Conservation (phyloP, 2,797 vertebrate genomes). For the Psittacula derbiana region DNA sequence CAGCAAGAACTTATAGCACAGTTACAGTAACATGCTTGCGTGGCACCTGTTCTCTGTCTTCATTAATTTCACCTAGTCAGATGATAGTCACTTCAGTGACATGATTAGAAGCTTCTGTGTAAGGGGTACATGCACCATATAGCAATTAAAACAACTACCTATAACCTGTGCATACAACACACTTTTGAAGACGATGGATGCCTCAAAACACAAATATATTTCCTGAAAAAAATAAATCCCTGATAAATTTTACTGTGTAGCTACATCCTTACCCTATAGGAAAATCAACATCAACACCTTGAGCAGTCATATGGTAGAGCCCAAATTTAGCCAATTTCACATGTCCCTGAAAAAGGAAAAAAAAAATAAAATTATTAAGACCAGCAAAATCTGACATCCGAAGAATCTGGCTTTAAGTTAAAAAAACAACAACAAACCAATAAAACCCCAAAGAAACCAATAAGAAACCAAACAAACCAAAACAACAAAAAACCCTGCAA, state of each 20-base stretch:
- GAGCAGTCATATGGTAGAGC: conserved; percentile 96
- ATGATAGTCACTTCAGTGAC: not conserved
- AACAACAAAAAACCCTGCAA: not conserved
- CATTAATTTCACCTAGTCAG: not conserved
- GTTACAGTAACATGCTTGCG: not conserved
- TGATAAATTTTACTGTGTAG: not conserved
- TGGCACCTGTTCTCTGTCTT: not conserved
- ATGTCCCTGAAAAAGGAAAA: conserved; percentile 81
- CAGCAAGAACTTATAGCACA: not conserved
- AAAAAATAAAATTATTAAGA: not conserved
- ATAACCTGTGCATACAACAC: not conserved
- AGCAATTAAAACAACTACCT: not conserved
- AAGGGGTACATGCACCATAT: not conserved
- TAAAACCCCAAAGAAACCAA: not conserved
- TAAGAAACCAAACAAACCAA: not conserved
- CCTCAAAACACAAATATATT: not conserved
- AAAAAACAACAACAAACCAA: not conserved
- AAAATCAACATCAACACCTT: conserved; percentile 95
- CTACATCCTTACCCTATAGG: conserved; percentile 88
- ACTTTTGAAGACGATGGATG: not conserved
- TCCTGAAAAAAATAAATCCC: not conserved
- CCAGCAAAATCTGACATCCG: not conserved
- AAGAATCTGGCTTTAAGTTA: not conserved
- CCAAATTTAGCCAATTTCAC: conserved; percentile 96
- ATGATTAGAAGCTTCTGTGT: not conserved